Evolutionary conservation across 2,888 invertebrate genomes (phyloP), one percentile per base, ranked within the genome.

Genomic region (Noctua janthe): DNA sequence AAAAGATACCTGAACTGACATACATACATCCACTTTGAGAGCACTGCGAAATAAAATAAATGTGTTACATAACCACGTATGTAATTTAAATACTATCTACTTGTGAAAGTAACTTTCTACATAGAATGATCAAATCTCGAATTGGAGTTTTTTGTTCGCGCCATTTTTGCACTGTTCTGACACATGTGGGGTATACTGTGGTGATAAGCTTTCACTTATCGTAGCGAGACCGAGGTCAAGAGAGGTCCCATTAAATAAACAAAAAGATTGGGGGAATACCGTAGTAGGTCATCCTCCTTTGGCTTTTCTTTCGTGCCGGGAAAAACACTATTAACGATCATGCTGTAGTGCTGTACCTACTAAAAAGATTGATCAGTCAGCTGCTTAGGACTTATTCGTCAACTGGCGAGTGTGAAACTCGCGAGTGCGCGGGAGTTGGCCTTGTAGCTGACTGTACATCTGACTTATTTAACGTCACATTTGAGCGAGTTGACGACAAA

Each of bases 51-150:
- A 62, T 29, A 6, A 62, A 20, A 66, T 39, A 39, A 66, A 39
- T 66, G 35, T 20, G 5, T 66, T 10, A 39, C 35, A 66, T 66
- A 66, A 66, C 64, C 35, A 20, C 39, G 10, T 20, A 11, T 35
- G 66, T 66, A 20, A 66, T 39, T 39, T 39, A 11, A 66, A 66
- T 39, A 66, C 66, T 66, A 17, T 3, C 7, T 23, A 69, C n/a
- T 47, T 8, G 64, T 83, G 83, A 81, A 81, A 81, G 81, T 81
- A 29, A 83, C 83, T 83, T 64, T 81, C 83, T 83, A 69, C 15
- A n/a, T 43, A 49, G 81, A 81, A 71, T 64, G 47, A 82, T 47
- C 10, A 29, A 23, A 23, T 56, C 47, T 49, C 43, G 23, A 35
- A 35, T 11, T 20, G 20, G 3, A n/a, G 2, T 4, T n/a, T 73